Base-by-base conservation (phyloP, 92 coral and sea anemone species). In the Epizoanthus rinbou region DNA sequence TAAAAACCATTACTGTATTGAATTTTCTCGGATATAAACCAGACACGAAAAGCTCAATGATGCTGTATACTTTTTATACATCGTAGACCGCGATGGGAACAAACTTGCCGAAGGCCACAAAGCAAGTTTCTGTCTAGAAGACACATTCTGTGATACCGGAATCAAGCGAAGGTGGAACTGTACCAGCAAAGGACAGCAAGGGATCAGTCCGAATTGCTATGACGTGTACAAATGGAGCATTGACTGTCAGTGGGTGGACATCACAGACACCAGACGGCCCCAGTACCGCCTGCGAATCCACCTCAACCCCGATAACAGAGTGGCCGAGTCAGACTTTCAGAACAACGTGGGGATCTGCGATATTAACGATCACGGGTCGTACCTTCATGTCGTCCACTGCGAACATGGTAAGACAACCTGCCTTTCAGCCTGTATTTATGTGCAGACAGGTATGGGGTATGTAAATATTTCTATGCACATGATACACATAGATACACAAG, bases 171-270 rank as follows among this genome's bases (percentile, higher is more conserved):
- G 21, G 22, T 87, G 79, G 65, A 87, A 87, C 78, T 87, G 90
- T 64, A 74, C 90, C 17, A 47, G 58, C 33, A 85, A 73, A 19
- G 90, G 90, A 6, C 72, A 80, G 7, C 90, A 87, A 16, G 90
- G 90, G 57, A 87, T 87, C 57, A 74, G 84, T n/a, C 78, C 85
- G n/a, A 87, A 87, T 83, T 87, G 90, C 31, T 87, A 74, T 75
- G 90, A 87, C 59, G 79, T 82, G 41, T 87, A 87, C 84, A 66
- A 81, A 7, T 82, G 57, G 64, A 56, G 50, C 79, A 87, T 87
- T 60, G 90, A 87, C 41, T 87, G 90, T 70, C 90, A 87, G 58
- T 87, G 90, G 90, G 67, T 87, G 52, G 90, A 87, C 43, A 74
- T 82, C 69, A 87, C 84, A 22, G 87, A 87, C 6, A 23, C 72